phyloP scores from a whole-genome alignment of 2,797 vertebrate species.

The Myotis vivesi region DNA sequence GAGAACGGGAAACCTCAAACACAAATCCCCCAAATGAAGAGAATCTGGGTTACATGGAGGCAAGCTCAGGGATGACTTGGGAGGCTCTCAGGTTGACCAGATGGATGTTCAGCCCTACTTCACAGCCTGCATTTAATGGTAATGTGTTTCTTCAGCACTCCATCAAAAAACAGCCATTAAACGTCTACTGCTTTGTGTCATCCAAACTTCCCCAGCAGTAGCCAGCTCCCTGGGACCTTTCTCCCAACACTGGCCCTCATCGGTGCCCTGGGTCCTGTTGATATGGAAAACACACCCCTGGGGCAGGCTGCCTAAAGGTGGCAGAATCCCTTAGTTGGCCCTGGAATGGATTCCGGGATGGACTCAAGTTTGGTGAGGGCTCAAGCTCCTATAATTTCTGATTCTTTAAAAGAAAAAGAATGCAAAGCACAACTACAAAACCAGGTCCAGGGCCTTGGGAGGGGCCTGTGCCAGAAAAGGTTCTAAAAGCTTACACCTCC shows the following conservation, averaged over 20 bases:
- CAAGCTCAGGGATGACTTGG: neutral
- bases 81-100: neutral
- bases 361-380: neutral
- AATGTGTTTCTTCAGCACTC: neutral
- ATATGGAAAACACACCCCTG: neutral
- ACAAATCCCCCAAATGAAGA: neutral
- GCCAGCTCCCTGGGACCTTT: neutral
- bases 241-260: neutral
- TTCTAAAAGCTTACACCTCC: neutral
- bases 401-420: conserved; percentile 12
- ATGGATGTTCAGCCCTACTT: neutral
- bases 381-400: neutral
- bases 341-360: neutral
- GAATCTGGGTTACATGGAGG: neutral
- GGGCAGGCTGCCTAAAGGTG: neutral
- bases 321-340: too few relatives aligned
- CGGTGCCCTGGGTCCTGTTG: neutral
- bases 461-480: neutral
- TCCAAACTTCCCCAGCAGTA: neutral
- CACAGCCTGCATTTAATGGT: neutral
- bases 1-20: neutral
- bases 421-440: neutral
- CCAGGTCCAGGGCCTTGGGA: neutral
- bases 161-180: neutral
- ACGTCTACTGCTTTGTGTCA: neutral